Conservation (phyloP, 2,113 vertebrate species). For the Emydocephalus ijimae region DNA sequence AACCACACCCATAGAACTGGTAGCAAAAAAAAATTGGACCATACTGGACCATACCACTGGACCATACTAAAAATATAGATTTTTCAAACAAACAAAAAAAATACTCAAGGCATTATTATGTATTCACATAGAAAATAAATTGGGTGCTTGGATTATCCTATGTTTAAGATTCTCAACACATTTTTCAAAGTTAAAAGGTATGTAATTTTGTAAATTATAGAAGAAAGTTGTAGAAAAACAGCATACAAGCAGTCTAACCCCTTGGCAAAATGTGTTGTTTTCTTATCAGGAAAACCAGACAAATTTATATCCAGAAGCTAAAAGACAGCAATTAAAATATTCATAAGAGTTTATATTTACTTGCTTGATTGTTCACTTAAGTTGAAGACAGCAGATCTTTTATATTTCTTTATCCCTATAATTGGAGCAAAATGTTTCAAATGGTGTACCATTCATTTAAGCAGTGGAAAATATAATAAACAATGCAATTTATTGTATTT, state of each 20-base stretch:
- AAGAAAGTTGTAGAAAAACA: background rate
- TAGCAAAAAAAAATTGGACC: too few species aligned
- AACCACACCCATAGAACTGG: too few species aligned
- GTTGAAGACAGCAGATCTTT: background rate
- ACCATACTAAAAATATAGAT: background rate
- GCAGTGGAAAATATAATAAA: background rate
- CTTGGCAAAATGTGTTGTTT: background rate
- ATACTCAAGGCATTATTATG: background rate
- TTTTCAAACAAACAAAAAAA: background rate
- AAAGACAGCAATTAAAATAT: slow-evolving; percentile 11
- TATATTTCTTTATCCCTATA: background rate
- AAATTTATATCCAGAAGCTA: slow-evolving; percentile 24
- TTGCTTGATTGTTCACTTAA: background rate
- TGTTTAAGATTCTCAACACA: slow-evolving; percentile 15
- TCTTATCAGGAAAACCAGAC: background rate
- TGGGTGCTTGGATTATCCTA: background rate
- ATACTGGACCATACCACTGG: background rate
- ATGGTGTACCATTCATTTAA: background rate
- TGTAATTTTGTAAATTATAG: background rate
- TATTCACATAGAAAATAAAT: background rate
- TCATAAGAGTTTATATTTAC: background rate
- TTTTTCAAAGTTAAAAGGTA: background rate
- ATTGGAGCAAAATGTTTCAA: background rate
- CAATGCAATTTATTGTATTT: background rate
- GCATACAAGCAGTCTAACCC: background rate